Conservation (phyloP, 2,888 invertebrate genomes). For the Geotrupes spiniger region DNA sequence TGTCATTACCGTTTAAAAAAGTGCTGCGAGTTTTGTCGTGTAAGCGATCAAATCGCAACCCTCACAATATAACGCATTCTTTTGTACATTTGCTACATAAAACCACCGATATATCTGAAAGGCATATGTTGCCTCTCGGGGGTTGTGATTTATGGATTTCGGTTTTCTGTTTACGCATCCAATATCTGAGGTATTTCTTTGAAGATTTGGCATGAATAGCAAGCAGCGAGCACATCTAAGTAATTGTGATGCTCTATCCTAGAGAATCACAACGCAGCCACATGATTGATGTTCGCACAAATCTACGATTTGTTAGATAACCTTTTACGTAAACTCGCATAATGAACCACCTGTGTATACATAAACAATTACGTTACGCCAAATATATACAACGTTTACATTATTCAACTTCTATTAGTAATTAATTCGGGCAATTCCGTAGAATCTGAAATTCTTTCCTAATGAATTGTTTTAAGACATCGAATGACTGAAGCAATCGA, state of each 20-base stretch:
- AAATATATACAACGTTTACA: too few relatives aligned
- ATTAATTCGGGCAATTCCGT: too few relatives aligned
- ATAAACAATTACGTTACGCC: conserved; percentile 6
- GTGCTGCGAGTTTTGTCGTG: too few relatives aligned
- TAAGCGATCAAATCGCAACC: too few relatives aligned
- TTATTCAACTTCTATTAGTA: neutral
- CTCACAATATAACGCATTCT: conserved; percentile 29
- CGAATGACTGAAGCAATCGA: too few relatives aligned
- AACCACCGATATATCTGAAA: conserved; percentile 36
- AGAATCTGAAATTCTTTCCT: too few relatives aligned
- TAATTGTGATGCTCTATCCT: conserved; percentile 30
- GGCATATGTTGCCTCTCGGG: conserved; percentile 34
- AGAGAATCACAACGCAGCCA: conserved; percentile 16
- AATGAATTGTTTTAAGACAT: too few relatives aligned
- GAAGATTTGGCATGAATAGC: conserved; percentile 36
- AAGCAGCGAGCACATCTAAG: conserved; percentile 29
- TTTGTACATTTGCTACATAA: conserved; percentile 34
- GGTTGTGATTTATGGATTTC: conserved; percentile 38
- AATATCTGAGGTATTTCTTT: conserved; percentile 35
- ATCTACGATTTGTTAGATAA: conserved; percentile 13
- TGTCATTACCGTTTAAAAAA: too few relatives aligned
- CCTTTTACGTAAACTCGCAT: conserved; percentile 11
- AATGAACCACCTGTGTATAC: conserved; percentile 16
- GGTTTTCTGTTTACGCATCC: conserved; percentile 38
- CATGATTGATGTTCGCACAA: conserved; percentile 18